A percentile compares a stretch with the other conserved stretches of the same genome.
Evolutionary conservation across 2,888 invertebrate genomes (phyloP).

Genomic region (Brachynemurus nebulosus): DNA sequence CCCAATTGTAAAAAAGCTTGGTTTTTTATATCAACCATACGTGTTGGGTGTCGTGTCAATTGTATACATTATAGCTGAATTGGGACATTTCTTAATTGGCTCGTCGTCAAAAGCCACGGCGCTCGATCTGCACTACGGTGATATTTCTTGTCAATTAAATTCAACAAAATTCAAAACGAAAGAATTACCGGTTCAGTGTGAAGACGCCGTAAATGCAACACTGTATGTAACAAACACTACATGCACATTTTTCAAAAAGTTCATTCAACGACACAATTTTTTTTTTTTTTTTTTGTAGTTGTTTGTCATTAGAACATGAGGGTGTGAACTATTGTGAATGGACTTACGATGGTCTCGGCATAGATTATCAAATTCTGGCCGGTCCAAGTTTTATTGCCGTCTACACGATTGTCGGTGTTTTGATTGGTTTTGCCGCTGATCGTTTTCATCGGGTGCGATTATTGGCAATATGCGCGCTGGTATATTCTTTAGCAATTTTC

Average conservation of each 20-base stretch:
- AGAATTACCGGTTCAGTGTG: conserved; percentile 40
- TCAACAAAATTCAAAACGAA: conserved; percentile 38
- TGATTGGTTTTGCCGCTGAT: conserved; percentile 72
- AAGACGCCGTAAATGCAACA: conserved; percentile 37
- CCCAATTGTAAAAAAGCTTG: conserved; percentile 40
- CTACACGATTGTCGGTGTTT: conserved; percentile 76
- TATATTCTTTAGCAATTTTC: conserved; percentile 71
- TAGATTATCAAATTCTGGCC: conserved; percentile 84
- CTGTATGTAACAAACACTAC: no score
- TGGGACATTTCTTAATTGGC: conserved; percentile 80
- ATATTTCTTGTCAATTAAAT: conserved; percentile 71
- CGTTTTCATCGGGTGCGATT: conserved; percentile 61
- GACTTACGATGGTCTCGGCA: conserved; percentile 84
- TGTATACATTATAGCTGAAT: conserved; percentile 73
- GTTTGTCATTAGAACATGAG: conserved; percentile 47
- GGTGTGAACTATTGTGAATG: conserved; percentile 74
- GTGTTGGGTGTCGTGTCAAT: conserved; percentile 65
- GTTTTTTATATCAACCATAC: conserved; percentile 61
- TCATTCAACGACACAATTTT: no score
- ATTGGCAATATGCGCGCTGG: conserved; percentile 59
- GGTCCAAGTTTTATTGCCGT: conserved; percentile 88
- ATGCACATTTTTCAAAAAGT: no score
- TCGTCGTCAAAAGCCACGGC: conserved; percentile 80
- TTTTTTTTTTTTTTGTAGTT: conserved; percentile 36
- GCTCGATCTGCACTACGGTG: conserved; percentile 72